Conservation (phyloP, 2,888 invertebrate genomes). For the Drosophila meridiana region DNA sequence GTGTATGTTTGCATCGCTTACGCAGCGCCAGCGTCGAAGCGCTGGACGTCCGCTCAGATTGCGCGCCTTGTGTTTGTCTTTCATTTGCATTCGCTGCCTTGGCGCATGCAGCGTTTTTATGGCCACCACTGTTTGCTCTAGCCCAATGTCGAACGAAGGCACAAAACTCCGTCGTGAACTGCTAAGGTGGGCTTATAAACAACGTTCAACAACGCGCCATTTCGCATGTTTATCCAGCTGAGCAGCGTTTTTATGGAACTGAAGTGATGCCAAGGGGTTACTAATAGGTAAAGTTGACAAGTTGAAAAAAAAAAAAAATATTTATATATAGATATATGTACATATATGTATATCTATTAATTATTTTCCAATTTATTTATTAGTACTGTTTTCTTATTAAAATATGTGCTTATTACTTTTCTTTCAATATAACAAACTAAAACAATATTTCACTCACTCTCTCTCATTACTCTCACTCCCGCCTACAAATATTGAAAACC, state of each 20-base stretch:
- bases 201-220: slow-evolving; percentile 10
- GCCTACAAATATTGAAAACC: too few relatives aligned
- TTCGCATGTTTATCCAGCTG: slow-evolving; percentile 1
- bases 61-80: slow-evolving; percentile 64
- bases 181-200: slow-evolving; percentile 24
- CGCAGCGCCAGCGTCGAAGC: slow-evolving; percentile 54
- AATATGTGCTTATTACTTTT: background rate
- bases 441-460: too few relatives aligned
- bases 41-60: slow-evolving; percentile 33
- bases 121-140: slow-evolving; percentile 25
- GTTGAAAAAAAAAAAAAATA: background rate
- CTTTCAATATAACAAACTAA: background rate
- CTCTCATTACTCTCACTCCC: background rate
- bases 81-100: slow-evolving; percentile 72
- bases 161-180: background rate
- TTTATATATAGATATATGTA: too few relatives aligned
- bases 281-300: background rate
- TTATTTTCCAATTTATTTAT: too few relatives aligned
- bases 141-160: slow-evolving; percentile 20
- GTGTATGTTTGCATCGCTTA: slow-evolving; percentile 68
- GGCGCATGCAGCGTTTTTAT: slow-evolving; percentile 48
- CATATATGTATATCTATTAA: too few relatives aligned
- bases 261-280: background rate
- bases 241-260: background rate
- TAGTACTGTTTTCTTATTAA: too few relatives aligned